These are phyloP conservation scores for Semicossyphus pulcher DNA, from an alignment of 2,113 vertebrate genomes.

Conservation along the genomic window DNA sequence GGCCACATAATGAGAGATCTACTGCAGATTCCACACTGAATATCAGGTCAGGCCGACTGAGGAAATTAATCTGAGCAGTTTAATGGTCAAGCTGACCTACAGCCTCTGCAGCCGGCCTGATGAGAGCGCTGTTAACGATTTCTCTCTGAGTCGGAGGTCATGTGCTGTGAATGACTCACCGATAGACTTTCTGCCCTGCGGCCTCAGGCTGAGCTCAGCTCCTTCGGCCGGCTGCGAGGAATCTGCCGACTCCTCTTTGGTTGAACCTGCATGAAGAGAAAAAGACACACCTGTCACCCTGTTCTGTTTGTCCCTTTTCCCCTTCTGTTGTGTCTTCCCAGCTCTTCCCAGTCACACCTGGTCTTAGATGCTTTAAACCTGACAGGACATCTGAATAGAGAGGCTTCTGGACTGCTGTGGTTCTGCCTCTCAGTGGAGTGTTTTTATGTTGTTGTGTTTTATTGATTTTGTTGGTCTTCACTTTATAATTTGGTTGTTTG, in stretches of 20 bases:
- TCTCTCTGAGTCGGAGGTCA: constrained; percentile 24
- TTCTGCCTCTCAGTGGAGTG: too few relatives aligned
- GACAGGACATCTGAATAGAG: too few relatives aligned
- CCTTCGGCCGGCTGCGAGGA: constrained; percentile 72
- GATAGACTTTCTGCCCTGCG: constrained; percentile 80
- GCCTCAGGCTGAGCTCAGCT: constrained; percentile 76
- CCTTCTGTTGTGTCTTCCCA: too few relatives aligned
- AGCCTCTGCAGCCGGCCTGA: constrained; percentile 20
- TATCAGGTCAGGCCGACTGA: constrained; percentile 39
- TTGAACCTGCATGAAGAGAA: constrained; percentile 71
- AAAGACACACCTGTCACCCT: too few relatives aligned
- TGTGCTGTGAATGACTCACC: constrained; percentile 68
- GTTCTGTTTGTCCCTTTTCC: too few relatives aligned
- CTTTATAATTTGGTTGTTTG: too few relatives aligned
- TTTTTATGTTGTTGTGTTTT: too few relatives aligned
- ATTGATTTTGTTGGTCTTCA: too few relatives aligned
- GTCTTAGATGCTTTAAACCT: too few relatives aligned
- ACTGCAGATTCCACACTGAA: constrained; percentile 26
- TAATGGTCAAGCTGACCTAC: constrained; percentile 41
- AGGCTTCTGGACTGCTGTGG: too few relatives aligned
- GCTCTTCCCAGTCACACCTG: too few relatives aligned
- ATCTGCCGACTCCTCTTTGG: constrained; percentile 80
- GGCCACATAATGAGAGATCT: constrained; percentile 42
- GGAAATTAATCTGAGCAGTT: constrained; percentile 50
- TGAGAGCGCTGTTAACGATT: constrained; percentile 27